These are phyloP conservation scores for Falco cherrug DNA, from an alignment of 2,797 vertebrate species.

Conservation along the genomic window DNA sequence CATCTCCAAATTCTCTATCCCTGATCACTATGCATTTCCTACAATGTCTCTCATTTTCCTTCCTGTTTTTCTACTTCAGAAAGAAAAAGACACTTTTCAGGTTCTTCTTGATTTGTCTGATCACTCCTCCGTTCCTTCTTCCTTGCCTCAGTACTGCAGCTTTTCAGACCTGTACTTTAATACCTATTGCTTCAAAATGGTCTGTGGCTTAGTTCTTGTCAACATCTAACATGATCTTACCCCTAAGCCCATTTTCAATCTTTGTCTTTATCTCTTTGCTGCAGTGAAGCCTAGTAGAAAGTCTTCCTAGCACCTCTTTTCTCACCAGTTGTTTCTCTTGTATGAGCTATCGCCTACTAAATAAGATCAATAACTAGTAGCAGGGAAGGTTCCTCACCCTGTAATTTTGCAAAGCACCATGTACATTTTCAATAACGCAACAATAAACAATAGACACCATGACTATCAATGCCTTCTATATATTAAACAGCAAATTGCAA, in stretches of 20 bases:
- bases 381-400: not conserved
- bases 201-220: not conserved
- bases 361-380: not conserved
- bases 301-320: not conserved
- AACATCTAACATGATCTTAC: not conserved
- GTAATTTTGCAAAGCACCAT: not conserved
- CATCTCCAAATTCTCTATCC: not conserved
- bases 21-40: not conserved
- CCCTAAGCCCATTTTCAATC: not conserved
- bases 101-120: not conserved
- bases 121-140: not conserved
- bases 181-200: not conserved
- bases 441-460: not conserved
- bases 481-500: not conserved
- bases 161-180: not conserved
- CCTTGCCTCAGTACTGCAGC: not conserved
- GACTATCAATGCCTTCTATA: not conserved
- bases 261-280: not conserved
- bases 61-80: not conserved
- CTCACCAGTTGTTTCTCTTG: not conserved
- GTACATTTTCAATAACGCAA: not conserved
- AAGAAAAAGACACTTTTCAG: not conserved
- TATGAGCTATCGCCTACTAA: not conserved
- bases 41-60: not conserved
- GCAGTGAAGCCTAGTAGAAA: not conserved